These are phyloP conservation scores for Saguinus midas DNA, from an alignment of 2,113 vertebrate species.

Conservation along the genomic window DNA sequence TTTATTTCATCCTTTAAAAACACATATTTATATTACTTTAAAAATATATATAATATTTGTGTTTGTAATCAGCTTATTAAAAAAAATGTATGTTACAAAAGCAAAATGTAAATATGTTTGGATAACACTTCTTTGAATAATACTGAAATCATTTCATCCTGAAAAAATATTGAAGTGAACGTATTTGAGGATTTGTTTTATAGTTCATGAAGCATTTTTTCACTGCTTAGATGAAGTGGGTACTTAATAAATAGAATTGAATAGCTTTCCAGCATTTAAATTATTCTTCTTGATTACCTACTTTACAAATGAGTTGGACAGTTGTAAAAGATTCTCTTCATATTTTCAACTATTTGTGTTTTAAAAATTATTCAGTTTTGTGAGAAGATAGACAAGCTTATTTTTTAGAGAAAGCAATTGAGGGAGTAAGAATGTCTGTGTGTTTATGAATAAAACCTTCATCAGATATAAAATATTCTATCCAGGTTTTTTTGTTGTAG, in stretches of 20 bases:
- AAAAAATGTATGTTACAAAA: background rate
- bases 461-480: background rate
- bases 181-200: background rate
- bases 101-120: background rate
- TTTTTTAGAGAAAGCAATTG: constrained; percentile 29
- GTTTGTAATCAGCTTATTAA: background rate
- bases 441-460: background rate
- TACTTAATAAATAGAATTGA: constrained; percentile 2
- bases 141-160: constrained; percentile 1
- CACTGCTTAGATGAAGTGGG: background rate
- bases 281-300: constrained; percentile 14
- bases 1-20: background rate
- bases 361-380: background rate
- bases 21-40: background rate
- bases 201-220: background rate
- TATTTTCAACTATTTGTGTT: constrained; percentile 37
- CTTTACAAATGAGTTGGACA: background rate
- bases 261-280: background rate
- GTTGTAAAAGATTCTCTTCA: background rate
- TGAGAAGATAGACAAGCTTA: background rate
- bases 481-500: background rate
- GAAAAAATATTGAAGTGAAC: background rate
- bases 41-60: background rate
- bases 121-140: background rate
- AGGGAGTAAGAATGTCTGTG: background rate